These are phyloP conservation scores for Parthenolecanium corni DNA, from an alignment of 2,888 invertebrate genomes.

Conservation along the genomic window DNA sequence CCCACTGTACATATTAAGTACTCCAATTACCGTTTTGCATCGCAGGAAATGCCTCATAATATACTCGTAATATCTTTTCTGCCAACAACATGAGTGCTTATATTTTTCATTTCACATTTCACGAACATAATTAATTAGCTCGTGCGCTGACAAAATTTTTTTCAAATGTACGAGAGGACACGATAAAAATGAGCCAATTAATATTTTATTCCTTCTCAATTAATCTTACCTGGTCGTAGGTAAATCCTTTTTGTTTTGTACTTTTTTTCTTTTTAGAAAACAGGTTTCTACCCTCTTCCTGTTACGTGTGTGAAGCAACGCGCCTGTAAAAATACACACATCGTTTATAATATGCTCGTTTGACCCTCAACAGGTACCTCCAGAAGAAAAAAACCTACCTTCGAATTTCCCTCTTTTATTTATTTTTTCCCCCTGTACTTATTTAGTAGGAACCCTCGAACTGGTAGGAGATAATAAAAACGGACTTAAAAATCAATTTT, in stretches of 20 bases:
- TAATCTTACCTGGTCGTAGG: too few species aligned
- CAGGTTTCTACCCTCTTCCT: conserved; percentile 1
- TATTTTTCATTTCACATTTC: too few species aligned
- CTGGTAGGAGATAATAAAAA: conserved; percentile 11
- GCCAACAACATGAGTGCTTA: too few species aligned
- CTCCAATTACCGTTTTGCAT: too few species aligned
- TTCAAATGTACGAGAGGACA: too few species aligned
- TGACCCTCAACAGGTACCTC: conserved; percentile 21
- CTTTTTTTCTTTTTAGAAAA: not conserved
- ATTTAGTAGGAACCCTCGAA: conserved; percentile 5
- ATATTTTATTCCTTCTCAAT: not conserved
- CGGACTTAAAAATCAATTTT: conserved; percentile 20
- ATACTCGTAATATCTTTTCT: too few species aligned
- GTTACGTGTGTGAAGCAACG: not conserved
- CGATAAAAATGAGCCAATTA: not conserved
- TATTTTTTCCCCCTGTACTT: not conserved
- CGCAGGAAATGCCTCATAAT: too few species aligned
- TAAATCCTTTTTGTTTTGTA: not conserved
- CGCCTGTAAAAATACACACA: conserved; percentile 20
- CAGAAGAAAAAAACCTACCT: not conserved
- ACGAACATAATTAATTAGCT: too few species aligned
- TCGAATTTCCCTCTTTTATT: not conserved
- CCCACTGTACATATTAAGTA: too few species aligned
- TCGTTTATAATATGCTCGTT: conserved; percentile 17
- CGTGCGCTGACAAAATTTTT: too few species aligned